These are phyloP conservation scores for Brachyhypopomus gauderio DNA, from an alignment of 2,113 vertebrate species.

Conservation along the genomic window DNA sequence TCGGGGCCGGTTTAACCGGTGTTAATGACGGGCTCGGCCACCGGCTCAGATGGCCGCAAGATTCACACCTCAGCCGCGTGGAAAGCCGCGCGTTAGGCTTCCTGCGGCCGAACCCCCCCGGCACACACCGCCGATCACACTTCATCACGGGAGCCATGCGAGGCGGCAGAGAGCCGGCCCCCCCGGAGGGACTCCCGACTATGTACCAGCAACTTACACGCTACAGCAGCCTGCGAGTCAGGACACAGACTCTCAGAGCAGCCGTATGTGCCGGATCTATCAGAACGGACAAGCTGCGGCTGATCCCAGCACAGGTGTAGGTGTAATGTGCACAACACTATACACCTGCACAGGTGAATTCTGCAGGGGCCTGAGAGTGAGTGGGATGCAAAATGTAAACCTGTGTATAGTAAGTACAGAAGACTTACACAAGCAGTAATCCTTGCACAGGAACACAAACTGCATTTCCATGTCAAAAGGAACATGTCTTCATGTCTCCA, in stretches of 20 bases:
- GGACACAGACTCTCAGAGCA: no score
- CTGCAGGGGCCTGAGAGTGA: no score
- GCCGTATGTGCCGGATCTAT: no score
- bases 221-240: background rate
- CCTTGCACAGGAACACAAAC: constrained; percentile 19
- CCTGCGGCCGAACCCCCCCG: background rate
- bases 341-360: no score
- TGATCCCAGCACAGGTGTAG: no score
- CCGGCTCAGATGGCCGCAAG: constrained; percentile 43
- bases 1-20: constrained; percentile 22
- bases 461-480: background rate
- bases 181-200: background rate
- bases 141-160: constrained; percentile 37
- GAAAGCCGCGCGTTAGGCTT: constrained; percentile 35
- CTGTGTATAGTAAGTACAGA: no score
- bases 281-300: no score
- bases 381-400: no score
- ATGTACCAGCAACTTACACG: background rate
- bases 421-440: no score
- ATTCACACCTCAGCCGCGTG: constrained; percentile 54
- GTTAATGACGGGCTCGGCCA: constrained; percentile 45
- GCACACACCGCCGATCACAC: constrained; percentile 46
- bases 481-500: background rate
- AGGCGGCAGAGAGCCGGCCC: constrained; percentile 16
- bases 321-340: no score